These are phyloP conservation scores for Caerostris darwini DNA, from an alignment of 1,140 invertebrate species.

Conservation along the genomic window DNA sequence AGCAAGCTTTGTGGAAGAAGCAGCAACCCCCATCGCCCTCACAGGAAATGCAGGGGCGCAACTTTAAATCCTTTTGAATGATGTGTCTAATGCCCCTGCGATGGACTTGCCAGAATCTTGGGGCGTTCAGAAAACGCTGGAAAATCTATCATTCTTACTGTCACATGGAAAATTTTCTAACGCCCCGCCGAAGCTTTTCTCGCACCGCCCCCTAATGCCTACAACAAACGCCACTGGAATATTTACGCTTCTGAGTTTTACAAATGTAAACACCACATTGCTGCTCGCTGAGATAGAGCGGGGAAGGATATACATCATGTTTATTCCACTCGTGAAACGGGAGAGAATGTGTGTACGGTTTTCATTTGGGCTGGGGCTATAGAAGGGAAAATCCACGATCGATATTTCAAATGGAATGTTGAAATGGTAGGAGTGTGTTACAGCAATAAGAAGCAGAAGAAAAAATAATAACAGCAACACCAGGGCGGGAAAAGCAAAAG, in stretches of 20 bases:
- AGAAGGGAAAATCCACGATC: slow-evolving; percentile 8
- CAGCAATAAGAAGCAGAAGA: background rate
- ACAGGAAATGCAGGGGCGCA: background rate
- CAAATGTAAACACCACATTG: slow-evolving; percentile 54
- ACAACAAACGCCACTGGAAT: slow-evolving; percentile 42
- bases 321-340: slow-evolving; percentile 49
- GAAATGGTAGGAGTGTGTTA: slow-evolving; percentile 22
- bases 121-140: background rate
- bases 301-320: slow-evolving; percentile 41
- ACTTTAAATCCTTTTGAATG: slow-evolving; percentile 65
- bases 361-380: background rate
- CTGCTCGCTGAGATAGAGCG: background rate
- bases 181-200: slow-evolving; percentile 39
- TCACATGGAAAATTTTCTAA: slow-evolving; percentile 53
- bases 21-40: background rate
- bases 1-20: background rate
- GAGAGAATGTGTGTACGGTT: slow-evolving; percentile 10
- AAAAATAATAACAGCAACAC: background rate
- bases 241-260: slow-evolving; percentile 64
- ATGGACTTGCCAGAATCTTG: slow-evolving; percentile 54
- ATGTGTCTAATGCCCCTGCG: slow-evolving; percentile 46
- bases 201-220: slow-evolving; percentile 39
- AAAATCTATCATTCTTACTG: slow-evolving; percentile 65
- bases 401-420: slow-evolving; percentile 50
- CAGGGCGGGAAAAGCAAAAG: too few species aligned